Conservation (phyloP, 2,888 invertebrate species). For the Pediacus dermestoides region DNA sequence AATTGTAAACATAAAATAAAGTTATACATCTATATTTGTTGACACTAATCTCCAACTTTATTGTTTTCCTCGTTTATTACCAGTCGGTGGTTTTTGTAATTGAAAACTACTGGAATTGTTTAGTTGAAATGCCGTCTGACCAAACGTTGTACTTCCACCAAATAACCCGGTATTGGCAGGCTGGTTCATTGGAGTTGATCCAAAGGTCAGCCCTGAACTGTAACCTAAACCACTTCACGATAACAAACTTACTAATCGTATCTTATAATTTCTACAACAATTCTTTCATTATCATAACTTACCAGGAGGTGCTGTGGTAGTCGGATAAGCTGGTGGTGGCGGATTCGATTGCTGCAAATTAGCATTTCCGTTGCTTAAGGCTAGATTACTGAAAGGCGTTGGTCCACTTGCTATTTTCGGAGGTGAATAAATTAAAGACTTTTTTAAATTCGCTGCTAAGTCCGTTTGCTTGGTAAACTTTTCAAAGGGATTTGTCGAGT, state of each 20-base stretch:
- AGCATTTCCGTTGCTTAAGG: constrained; percentile 32
- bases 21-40: constrained; percentile 2
- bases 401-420: constrained; percentile 58
- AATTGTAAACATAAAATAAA: no score
- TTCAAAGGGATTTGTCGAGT: constrained; percentile 74
- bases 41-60: constrained; percentile 19
- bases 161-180: constrained; percentile 40
- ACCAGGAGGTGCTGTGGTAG: constrained; percentile 33
- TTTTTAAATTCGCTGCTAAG: constrained; percentile 19
- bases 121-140: constrained; percentile 26
- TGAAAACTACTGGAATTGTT: constrained; percentile 55
- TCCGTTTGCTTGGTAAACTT: constrained; percentile 31
- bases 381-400: constrained; percentile 56
- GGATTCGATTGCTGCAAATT: constrained; percentile 40
- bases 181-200: constrained; percentile 20
- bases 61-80: constrained; percentile 66
- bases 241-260: background rate
- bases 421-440: constrained; percentile 40
- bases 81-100: constrained; percentile 67
- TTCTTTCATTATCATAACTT: background rate
- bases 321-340: constrained; percentile 41
- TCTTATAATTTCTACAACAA: background rate
- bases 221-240: no score
- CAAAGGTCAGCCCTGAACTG: no score
- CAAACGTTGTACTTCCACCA: constrained; percentile 20